Percentiles rank a stretch among this genome's conserved stretches.
phyloP scores from a whole-genome alignment of 2,113 vertebrate genomes.

The Microcebus murinus region DNA sequence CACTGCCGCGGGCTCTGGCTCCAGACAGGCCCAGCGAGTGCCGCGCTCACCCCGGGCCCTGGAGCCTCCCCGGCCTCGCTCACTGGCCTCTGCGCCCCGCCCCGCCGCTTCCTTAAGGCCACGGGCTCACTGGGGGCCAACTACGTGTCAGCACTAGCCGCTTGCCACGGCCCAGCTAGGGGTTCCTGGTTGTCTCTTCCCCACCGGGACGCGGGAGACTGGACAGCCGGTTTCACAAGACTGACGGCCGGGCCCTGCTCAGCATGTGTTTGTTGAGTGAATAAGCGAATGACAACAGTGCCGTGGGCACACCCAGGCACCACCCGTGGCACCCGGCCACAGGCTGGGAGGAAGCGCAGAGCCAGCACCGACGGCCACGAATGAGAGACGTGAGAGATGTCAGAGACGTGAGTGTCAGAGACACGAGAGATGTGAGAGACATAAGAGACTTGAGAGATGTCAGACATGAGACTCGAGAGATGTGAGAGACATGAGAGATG shows the following conservation, averaged over 20 bases:
- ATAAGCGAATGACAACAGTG: neutral
- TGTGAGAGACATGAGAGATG: too few species aligned
- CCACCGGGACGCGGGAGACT: neutral
- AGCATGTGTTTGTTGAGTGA: neutral
- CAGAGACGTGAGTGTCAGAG: too few species aligned
- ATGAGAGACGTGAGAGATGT: too few species aligned
- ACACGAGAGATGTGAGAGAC: too few species aligned
- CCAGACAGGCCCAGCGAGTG: neutral
- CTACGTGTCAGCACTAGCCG: neutral
- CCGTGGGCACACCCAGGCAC: too few species aligned
- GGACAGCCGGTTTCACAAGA: neutral
- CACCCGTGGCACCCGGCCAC: accelerated
- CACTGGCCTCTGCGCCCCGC: neutral
- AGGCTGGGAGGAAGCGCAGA: neutral
- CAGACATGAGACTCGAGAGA: too few species aligned
- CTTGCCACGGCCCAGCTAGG: neutral
- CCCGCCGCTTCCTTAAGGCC: neutral
- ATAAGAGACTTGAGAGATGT: too few species aligned
- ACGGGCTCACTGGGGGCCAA: neutral
- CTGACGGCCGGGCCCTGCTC: neutral
- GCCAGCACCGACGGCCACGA: accelerated
- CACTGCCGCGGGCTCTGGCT: neutral
- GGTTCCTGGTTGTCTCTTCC: neutral
- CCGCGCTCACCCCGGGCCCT: neutral
- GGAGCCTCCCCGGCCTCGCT: neutral